Evolutionary conservation across 2,888 invertebrate species (phyloP), one percentile per base, ranked within the genome.

Genomic region (Apamea anceps): DNA sequence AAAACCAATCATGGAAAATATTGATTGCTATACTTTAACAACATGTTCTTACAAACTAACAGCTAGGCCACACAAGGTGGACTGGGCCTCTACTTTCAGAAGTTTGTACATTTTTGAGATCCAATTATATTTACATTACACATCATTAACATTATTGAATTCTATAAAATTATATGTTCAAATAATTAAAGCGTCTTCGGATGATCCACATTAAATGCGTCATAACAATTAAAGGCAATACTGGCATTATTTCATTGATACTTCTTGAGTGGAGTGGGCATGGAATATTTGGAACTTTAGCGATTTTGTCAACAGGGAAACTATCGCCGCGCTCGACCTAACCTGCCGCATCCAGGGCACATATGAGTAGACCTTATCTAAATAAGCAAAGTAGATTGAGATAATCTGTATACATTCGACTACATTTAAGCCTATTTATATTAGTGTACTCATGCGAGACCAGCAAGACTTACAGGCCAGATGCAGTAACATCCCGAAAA

Each of bases 31-130:
- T 93, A 91, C 57, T 91, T 90, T 86, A 93, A 93, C 92, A 94
- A 94, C 91, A 92, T 92, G 90, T 93, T 92, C 92, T 95, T 95
- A 96, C 87, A 85, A 88, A 86, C 93, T 95, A 95, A 91, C 84
- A 91, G 93, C 93, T 93, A 89, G 92, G 92, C 94, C 94, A 92
- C 94, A 91, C 88, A 82, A 81, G 73, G 85, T 90, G 87, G 86
- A 88, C 86, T 82, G 79, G 79, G 87, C 86, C 87, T 90, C 90
- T 89, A 87, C 79, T 77, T 85, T 77, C 80, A 80, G 81, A 81
- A 84, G 88, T 91, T 95, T 94, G 94, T 95, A 95, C 93, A 93
- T 91, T 90, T 85, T 91, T 94, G 95, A 95, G 95, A 96, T 96
- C 95, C 92, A 93, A 94, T 94, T 90, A 87, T 83, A 88, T 92